Base-by-base conservation (phyloP, 2,888 invertebrate genomes). In the Pandemis cinnamomeana region DNA sequence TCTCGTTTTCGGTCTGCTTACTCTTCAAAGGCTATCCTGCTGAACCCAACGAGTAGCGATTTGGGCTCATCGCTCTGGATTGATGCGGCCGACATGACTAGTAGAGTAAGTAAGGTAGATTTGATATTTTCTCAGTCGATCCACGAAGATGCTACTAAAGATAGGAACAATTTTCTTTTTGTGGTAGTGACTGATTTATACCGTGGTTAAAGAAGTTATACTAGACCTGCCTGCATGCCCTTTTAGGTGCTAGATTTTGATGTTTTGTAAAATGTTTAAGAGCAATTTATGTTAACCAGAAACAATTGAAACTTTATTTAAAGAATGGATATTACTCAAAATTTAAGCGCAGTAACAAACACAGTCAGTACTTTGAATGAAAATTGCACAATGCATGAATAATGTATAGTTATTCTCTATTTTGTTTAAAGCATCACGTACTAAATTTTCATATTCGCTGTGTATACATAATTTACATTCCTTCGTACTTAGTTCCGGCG, bases 401-500 rank as follows among this genome's bases (percentile, higher is more conserved):
- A 58, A 58, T 55, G 55, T 27, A 27, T 11, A 36, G 3, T 36
- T 36, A 11, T 58, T 11, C 58, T 58, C 58, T 58, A 27, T 58
- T 58, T 58, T 27, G 58, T 48, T 48, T 46, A 64, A n/a, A 20
- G 46, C 36, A 64, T 48, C 61, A n/a, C 41, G 46, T 13, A 58
- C 58, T 4, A 11, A 64, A 48, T 64, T 48, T 46, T 64, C 64
- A 48, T 27, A 64, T 64, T 64, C 13, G 15, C 64, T 36, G 36
- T 46, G 20, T 46, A 63, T 27, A 44, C 46, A 63, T 44, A 46
- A 64, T 48, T 64, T 64, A 64, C 48, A 48, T 46, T 64, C 48
- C 46, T 64, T 64, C 48, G 27, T 64, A 64, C 46, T 64, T 64
- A 48, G 64, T 64, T 48, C 46, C 64, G 27, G 27, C 64, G 64